Base-by-base conservation (phyloP, 2,113 vertebrate genomes). In the Pelusios castaneus region DNA sequence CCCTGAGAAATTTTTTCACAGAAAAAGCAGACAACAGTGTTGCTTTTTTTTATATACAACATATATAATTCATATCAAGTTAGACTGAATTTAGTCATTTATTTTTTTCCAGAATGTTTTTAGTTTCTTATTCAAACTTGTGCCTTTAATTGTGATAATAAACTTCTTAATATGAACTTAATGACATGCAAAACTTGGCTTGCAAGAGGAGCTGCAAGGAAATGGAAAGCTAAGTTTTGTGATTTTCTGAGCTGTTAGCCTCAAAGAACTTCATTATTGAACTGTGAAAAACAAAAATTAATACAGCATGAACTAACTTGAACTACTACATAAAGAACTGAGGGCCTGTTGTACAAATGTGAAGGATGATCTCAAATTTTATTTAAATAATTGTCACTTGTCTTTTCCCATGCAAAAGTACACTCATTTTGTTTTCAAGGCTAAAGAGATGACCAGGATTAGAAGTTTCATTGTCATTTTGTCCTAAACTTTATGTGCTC, bases 161-260 rank as follows among this genome's bases (percentile, higher is more conserved):
- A 29, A 22, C 73, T 89, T 82, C 4, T 54, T 91, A 73, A 45
- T 43, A 63, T 79, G 56, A 10, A 77, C 29, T 89, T 88, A 81
- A 27, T 31, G 87, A 10, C 5, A 81, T 77, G 75, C 75, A 80
- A 94, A 95, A 89, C 3, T 41, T 85, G 45, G 73, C 3, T 76
- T 88, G 10, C 9, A 82, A 38, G 11, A 95, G 52, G 43, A 90
- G 8, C 31, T 8, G 14, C n/a, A 7, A 49, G 9, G 58, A 93
- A 97, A 93, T 60, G 54, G 88, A 95, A 89, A 89, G 41, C 8
- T 27, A 3, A 16, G 4, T 77, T 51, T 60, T 93, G 10, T 56
- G 6, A 80, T 84, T 38, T 89, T 10, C 54, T 49, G 58, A 47
- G 2, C 78, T 84, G 3, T 87, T 91, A 60, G 3, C 80, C 85